These are phyloP conservation scores for Scarus forsteni DNA, from an alignment of 2,797 vertebrate genomes.

Conservation along the genomic window DNA sequence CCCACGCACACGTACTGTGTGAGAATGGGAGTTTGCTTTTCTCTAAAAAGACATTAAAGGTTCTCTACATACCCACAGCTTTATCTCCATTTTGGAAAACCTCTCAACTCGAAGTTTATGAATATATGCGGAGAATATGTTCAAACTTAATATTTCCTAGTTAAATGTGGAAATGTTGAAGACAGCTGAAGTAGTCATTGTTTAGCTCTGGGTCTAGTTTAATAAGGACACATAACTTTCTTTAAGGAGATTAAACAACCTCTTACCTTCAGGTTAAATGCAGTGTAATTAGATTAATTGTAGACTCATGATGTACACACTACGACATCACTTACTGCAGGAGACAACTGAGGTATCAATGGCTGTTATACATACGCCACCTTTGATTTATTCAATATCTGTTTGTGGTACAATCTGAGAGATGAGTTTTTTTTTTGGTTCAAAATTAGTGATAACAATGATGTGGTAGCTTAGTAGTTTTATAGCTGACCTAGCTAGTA, in stretches of 20 bases:
- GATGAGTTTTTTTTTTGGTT: too few relatives aligned
- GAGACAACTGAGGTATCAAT: too few relatives aligned
- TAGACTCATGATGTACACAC: too few relatives aligned
- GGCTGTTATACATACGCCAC: too few relatives aligned
- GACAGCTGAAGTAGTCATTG: background rate
- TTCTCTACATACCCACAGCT: constrained; percentile 16
- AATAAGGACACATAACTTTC: background rate
- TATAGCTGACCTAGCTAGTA: too few relatives aligned
- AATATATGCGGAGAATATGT: constrained; percentile 9
- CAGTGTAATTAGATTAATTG: too few relatives aligned
- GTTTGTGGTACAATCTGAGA: too few relatives aligned
- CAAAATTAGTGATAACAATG: too few relatives aligned
- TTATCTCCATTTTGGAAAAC: constrained; percentile 32
- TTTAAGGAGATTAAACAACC: background rate
- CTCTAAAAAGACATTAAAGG: constrained; percentile 21
- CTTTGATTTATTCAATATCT: too few relatives aligned
- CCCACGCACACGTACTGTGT: constrained; percentile 10
- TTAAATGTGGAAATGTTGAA: constrained; percentile 3
- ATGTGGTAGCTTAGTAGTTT: too few relatives aligned
- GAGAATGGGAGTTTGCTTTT: constrained; percentile 18
- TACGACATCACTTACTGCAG: too few relatives aligned
- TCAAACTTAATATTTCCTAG: background rate
- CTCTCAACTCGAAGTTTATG: constrained; percentile 27
- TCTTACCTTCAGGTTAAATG: background rate
- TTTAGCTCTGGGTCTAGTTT: background rate